Evolutionary conservation across 2,113 vertebrate species (phyloP), one percentile per base, ranked within the genome.

Genomic region (Casuarius casuarius): DNA sequence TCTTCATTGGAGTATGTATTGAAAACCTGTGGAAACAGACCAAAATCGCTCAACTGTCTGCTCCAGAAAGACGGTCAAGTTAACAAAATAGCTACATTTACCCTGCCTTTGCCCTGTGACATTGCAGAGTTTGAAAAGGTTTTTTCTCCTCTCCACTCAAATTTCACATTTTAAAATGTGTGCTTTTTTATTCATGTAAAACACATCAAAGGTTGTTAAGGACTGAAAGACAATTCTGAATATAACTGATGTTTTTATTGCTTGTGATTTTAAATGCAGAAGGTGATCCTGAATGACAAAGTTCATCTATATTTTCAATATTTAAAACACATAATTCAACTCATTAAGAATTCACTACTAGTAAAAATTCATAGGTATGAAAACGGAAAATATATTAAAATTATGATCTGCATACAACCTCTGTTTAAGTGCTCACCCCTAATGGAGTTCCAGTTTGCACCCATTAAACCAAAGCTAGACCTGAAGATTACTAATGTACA

Each of bases 1-100:
- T 99, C 99, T 98, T 99, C 99, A 40, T 99, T 99, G 92, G 99
- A 99, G 96, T 99, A 99, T 12, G 99, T 99, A 96, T 98, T 99
- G 97, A 99, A 99, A 96, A 99, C 99, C 99, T 99, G 97, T 8
- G 94, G 42, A 84, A 74, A 96, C 2, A 97, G 11, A 81, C 12
- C n/a, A 87, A 59, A 92, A 65, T 61, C n/a, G 63, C 51, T 89
- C 46, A 87, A 52, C 26, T 52, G 63, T 5, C 46, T 42, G 40
- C 44, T 82, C n/a, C 25, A 75, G 46, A 62, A 80, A 70, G 5
- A 78, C 10, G 54, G 28, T 14, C 12, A 40, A 59, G 10, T 80
- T 35, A 83, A 0, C 23, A 65, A 81, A 74, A 52, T 9, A 78
- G 35, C 17, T 73, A 33, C 35, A 48, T 46, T 46, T 19, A 68